phyloP scores from a whole-genome alignment of 2,888 invertebrate genomes.

The Dorcus parallelipipedus region DNA sequence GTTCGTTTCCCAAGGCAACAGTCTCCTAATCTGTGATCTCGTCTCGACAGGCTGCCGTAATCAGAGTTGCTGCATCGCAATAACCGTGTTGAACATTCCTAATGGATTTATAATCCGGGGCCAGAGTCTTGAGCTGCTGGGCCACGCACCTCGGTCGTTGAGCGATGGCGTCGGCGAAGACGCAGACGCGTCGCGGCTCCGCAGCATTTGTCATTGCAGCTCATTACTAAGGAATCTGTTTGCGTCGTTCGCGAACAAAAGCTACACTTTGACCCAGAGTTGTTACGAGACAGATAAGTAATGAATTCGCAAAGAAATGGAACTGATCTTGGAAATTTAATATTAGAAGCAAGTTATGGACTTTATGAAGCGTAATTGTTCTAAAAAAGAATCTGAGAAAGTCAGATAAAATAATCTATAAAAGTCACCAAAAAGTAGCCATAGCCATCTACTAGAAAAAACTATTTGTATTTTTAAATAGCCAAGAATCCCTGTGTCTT shows the following conservation, averaged over 20 bases:
- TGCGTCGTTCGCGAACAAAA: conserved; percentile 22
- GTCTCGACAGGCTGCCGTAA: conserved; percentile 30
- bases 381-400: too few relatives aligned
- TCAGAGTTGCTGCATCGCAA: conserved; percentile 39
- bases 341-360: background rate
- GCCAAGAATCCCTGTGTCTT: too few relatives aligned
- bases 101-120: conserved; percentile 45
- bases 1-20: conserved; percentile 43
- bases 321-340: background rate
- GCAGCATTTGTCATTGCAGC: conserved; percentile 52
- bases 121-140: conserved; percentile 30
- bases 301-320: background rate
- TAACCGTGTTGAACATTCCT: conserved; percentile 39
- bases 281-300: background rate
- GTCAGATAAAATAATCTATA: too few relatives aligned
- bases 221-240: conserved; percentile 52
- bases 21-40: conserved; percentile 43
- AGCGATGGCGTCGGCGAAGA: conserved; percentile 42
- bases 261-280: conserved; percentile 20
- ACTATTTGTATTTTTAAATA: too few relatives aligned
- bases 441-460: too few relatives aligned
- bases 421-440: too few relatives aligned
- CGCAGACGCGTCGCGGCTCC: conserved; percentile 49
- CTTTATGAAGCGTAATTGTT: too few relatives aligned
- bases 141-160: conserved; percentile 33